phyloP scores from a whole-genome alignment of 30 jellyfish, hydroid and myxozoan species.

The Catostylus mosaicus region DNA sequence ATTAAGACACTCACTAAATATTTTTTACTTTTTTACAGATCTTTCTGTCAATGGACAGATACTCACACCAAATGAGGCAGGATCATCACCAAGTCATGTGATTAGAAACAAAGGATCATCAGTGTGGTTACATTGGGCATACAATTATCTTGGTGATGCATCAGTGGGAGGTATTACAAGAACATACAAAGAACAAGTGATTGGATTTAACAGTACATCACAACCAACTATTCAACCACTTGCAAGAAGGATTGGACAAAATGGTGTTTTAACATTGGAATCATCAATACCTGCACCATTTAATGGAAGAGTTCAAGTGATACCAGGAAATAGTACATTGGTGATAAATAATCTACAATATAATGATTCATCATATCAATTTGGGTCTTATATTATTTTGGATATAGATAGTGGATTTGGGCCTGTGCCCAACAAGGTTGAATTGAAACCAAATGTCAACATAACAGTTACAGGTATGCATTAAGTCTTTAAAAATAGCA shows the following conservation, averaged over 20 bases:
- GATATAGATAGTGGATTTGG: neutral
- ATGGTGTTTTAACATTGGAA: slow-evolving; percentile 7
- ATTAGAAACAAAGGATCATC: slow-evolving; percentile 31
- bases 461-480: slow-evolving; percentile 23
- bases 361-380: slow-evolving; percentile 16
- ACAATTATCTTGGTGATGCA: slow-evolving; percentile 25
- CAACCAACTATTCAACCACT: neutral
- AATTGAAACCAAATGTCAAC: slow-evolving; percentile 17
- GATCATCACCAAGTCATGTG: slow-evolving; percentile 52
- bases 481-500: no score
- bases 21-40: neutral
- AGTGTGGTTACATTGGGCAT: slow-evolving; percentile 50
- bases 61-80: slow-evolving; percentile 19
- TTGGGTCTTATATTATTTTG: slow-evolving; percentile 7
- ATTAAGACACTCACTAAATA: no score
- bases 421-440: neutral
- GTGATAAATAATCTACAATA: slow-evolving; percentile 24
- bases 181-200: neutral
- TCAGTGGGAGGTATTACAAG: neutral
- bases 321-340: slow-evolving; percentile 40
- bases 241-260: slow-evolving; percentile 20
- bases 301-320: slow-evolving; percentile 32
- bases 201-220: slow-evolving; percentile 15
- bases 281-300: slow-evolving; percentile 38
- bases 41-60: neutral